Base-by-base conservation (phyloP, 2,797 vertebrate genomes). In the Cirrhinus mrigala region DNA sequence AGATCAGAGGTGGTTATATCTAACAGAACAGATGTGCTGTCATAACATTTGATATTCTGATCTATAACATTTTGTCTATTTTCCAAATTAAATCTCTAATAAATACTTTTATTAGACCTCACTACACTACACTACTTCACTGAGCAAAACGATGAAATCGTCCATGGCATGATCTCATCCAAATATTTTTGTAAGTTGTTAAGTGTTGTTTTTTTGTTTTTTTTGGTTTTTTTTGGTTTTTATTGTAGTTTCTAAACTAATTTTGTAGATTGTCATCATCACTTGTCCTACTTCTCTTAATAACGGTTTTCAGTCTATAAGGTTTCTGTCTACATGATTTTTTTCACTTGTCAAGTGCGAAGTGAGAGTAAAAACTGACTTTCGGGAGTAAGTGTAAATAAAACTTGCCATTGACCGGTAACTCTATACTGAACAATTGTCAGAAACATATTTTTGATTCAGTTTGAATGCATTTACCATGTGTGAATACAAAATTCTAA, bases 401-500 rank as follows among this genome's bases (percentile, higher is more conserved):
- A 60, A 60, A 60, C 56, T 60, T 60, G 3, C 10, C 8, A 60
- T 24, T 60, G 10, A 60, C 58, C 14, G 11, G 0, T 29, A 64
- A 64, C 18, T 56, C 29, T 37, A 4, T 56, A 9, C 52, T 76
- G 7, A 56, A 76, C 22, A 4, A 37, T 37, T 56, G 11, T 56
- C 20, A 56, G 11, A 76, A 29, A 29, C 24, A 64, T 64, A 64
- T 29, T 64, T 29, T 29, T 29, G 62, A 29, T 76, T 56, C 11
- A 4, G 52, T 37, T n/a, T 56, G 20, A 56, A 37, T 33, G 16
- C 14, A 8, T 52, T 75, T 33, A 1, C 29, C 7, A 37, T 56
- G 29, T 40, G 33, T 76, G 50, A 76, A 56, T n/a, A 37, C 29
- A 56, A 54, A 54, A 76, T 76, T 56, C 50, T 2, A 76, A 76